Evolutionary conservation across 2,888 invertebrate species (phyloP).

Genomic region (Sinelater perroti): DNA sequence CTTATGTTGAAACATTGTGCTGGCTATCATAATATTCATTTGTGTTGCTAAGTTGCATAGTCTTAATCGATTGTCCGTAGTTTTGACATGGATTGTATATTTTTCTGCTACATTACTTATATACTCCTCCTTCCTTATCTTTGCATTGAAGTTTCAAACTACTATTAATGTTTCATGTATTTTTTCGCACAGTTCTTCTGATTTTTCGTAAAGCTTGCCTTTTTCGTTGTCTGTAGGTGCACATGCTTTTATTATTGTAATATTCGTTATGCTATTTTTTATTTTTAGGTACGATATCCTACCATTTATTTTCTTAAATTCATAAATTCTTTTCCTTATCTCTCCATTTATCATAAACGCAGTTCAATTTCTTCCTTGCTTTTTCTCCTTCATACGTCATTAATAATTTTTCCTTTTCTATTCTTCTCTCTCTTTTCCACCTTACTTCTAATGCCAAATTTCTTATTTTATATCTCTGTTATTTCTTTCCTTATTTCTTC

Average conservation of each 20-base stretch:
- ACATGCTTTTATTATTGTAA: background rate
- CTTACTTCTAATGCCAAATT: background rate
- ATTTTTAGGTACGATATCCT: background rate
- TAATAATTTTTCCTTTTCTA: background rate
- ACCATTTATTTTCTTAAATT: background rate
- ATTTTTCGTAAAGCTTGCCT: constrained; percentile 1
- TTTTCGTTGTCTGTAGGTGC: background rate
- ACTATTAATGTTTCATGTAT: background rate
- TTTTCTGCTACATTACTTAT: background rate
- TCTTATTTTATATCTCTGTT: background rate
- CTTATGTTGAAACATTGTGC: no score
- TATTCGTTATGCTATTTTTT: constrained; percentile 1
- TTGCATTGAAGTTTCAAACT: background rate
- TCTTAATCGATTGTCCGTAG: background rate
- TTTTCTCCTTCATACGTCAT: background rate
- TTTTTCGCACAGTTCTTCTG: background rate
- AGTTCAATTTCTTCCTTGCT: background rate
- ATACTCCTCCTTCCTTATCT: background rate
- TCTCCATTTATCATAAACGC: constrained; percentile 2
- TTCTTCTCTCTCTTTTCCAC: background rate
- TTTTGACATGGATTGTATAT: background rate
- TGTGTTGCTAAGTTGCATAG: background rate
- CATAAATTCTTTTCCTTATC: background rate
- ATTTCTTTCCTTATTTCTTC: background rate
- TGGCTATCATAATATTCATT: no score